Evolutionary conservation across 2,113 vertebrate species (phyloP).

Genomic region (Hemiprocne comata): DNA sequence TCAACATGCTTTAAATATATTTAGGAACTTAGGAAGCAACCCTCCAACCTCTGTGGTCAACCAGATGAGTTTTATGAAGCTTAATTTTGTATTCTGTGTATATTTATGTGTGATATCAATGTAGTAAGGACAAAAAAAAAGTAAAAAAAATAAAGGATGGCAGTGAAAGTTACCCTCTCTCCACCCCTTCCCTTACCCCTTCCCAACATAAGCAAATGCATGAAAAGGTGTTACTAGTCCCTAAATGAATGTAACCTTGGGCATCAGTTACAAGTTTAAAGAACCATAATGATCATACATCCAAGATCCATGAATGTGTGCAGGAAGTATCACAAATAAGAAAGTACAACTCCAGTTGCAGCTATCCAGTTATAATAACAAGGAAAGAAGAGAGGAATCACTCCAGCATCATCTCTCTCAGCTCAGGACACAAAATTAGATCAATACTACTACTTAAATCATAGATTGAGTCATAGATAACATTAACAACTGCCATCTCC

Average conservation of each 20-base stretch:
- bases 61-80: neutral
- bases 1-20: neutral
- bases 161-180: neutral
- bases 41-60: neutral
- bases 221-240: neutral
- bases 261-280: neutral
- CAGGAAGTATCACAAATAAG: neutral
- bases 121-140: neutral
- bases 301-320: neutral
- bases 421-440: neutral
- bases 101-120: neutral
- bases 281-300: neutral
- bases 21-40: neutral
- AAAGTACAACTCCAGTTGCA: neutral
- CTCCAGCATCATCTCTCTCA: neutral
- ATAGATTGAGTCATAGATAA: neutral
- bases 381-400: neutral
- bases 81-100: neutral
- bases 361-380: fast-evolving
- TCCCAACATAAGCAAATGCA: neutral
- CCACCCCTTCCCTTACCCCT: neutral
- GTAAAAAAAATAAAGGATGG: neutral
- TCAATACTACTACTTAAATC: neutral
- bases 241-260: neutral
- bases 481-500: neutral